Evolutionary conservation across 92 coral and sea anemone genomes (phyloP), one percentile per base, ranked within the genome.

Genomic region (Epizoanthus fatuus): DNA sequence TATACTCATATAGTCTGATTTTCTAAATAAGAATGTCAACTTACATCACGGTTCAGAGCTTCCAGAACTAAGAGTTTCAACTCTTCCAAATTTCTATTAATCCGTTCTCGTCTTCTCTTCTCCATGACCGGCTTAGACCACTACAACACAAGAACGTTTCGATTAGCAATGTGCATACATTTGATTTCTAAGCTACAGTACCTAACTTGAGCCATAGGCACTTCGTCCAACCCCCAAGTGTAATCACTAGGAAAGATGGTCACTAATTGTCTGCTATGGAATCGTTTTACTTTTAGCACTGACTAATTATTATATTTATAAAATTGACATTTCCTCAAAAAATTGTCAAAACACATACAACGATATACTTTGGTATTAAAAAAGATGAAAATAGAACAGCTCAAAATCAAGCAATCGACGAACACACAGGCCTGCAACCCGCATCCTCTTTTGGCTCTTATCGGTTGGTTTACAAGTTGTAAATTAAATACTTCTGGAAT

Each of bases 91-190:
- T 96, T 97, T 65, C 93, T 86, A 74, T 97, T 97, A 68, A 97
- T 97, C 32, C 99, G 81, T 80, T 95, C 99, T 5, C 99, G 94
- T 38, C 99, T 76, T 83, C 96, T 87, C 84, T 95, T 95, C 69
- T 97, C 99, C 97, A 97, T 93, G n/a, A 95, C 83, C 20, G 98
- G 99, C 55, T 97, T 97, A 94, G 98, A 92, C 91, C 98, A 94
- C 98, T 94, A 81, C 13, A 60, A 81, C 19, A 59, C 38, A 59
- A 77, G 20, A 40, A 59, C 11, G 9, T 20, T 4, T 7, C 49
- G 25, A 14, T 58, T 60, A 40, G 63, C 4, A 74, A 60, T 51
- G 42, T 29, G 16, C 17, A 38, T 29, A 15, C 14, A 4, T 10
- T 7, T 5, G 17, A 64, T 12, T 12, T 32, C n/a, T 35, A 5